Conservation (phyloP, 2,113 vertebrate genomes). For the Solenodon paradoxus region DNA sequence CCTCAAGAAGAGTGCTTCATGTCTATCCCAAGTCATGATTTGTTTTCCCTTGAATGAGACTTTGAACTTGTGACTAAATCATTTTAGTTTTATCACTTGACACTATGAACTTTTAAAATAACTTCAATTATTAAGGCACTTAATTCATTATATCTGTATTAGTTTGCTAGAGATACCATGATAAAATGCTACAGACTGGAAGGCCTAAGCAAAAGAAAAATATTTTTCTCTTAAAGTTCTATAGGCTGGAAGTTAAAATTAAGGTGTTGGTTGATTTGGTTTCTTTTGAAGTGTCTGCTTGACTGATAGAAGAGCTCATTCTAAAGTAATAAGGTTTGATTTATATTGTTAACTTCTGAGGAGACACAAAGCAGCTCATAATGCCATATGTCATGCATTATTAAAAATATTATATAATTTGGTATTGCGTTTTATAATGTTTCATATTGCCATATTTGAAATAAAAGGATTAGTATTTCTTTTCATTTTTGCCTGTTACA, state of each 20-base stretch:
- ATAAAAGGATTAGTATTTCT: neutral
- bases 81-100: too few species aligned
- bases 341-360: neutral
- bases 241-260: neutral
- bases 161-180: neutral
- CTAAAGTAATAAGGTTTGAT: neutral
- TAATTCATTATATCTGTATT: neutral
- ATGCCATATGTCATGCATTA: neutral
- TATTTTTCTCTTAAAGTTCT: constrained; percentile 9
- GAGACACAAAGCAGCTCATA: neutral
- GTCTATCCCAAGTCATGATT: too few species aligned
- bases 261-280: neutral
- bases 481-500: neutral
- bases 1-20: too few species aligned
- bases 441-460: neutral
- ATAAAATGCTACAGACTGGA: neutral
- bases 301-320: neutral
- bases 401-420: neutral
- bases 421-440: neutral
- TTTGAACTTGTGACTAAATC: too few species aligned
- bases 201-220: neutral
- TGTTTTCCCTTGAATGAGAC: too few species aligned
- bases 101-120: neutral
- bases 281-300: neutral
- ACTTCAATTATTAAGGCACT: neutral